Percentiles rank a stretch among this genome's conserved stretches.
phyloP scores from a whole-genome alignment of 2,888 invertebrate genomes.

The Reticulitermes lucifugus region DNA sequence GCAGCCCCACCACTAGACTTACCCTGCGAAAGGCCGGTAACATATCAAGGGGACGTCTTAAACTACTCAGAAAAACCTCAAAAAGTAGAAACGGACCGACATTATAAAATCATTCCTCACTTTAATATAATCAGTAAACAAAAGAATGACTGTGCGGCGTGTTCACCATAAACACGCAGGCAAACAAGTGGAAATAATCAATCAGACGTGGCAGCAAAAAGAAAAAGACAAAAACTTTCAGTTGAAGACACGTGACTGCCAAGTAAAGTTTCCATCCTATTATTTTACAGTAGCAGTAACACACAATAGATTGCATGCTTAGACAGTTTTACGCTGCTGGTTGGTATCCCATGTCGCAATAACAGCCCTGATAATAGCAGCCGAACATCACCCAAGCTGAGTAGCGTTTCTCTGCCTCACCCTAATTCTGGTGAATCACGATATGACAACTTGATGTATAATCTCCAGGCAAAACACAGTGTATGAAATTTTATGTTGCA shows the following conservation, averaged over 20 bases:
- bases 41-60: no score
- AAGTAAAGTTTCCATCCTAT: background rate
- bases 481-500: background rate
- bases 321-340: background rate
- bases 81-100: no score
- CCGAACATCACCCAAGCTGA: background rate
- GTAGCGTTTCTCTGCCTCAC: background rate
- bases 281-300: background rate
- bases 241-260: background rate
- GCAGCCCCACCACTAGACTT: no score
- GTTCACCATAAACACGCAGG: no score
- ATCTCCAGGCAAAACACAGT: background rate
- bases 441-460: background rate
- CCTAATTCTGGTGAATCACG: conserved; percentile 5
- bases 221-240: background rate
- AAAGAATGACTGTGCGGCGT: no score
- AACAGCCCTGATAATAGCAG: conserved; percentile 9
- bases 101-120: no score
- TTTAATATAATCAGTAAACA: no score
- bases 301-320: conserved; percentile 12
- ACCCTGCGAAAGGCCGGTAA: no score
- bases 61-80: no score
- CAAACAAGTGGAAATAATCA: background rate
- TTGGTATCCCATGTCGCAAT: conserved; percentile 13
- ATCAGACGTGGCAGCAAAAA: background rate